Evolutionary conservation across 2,113 vertebrate species (phyloP), one percentile per base, ranked within the genome.

Genomic region (Mastomys coucha): DNA sequence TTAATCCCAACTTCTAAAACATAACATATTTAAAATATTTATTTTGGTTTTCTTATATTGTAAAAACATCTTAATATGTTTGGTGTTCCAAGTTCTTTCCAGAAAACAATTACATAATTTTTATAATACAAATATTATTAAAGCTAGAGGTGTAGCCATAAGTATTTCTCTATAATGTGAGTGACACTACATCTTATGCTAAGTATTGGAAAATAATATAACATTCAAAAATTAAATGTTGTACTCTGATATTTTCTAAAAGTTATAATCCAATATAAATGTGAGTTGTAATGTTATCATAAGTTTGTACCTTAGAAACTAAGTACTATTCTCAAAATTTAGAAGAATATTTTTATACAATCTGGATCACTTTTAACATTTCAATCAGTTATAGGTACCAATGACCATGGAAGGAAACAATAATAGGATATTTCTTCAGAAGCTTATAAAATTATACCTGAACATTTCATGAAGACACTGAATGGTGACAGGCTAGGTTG

Each of bases 401-500:
- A 2, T 42, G 58, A 78, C 14, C 0, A 0, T 89, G 2, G 19
- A 95, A 11, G 81, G 1, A n/a, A 89, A 53, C 0, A 90, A 92
- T 19, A 85, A 91, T 1, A 36, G 2, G 5, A 75, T 42, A 81
- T 4, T 85, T 39, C 82, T 89, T 39, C 0, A 89, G 1, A 0
- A 94, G 7, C 19, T n/a, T 7, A 42, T 93, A 95, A 92, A 91
- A 75, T 92, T 72, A 53, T 96, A 70, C 36, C 10, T 94, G 49
- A 92, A 36, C 60, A 36, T 91, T 70, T 58, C 42, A 84, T 75
- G 60, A 2, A 95, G 60, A 45, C 39, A 87, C 17, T 8, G 51
- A 94, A 65, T 76, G 77, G 10, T 86, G 75, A 8, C 69, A 95
- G 84, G 80, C 75, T 92, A 90, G 96, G 4, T 3, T 95, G 85